phyloP scores from a whole-genome alignment of 2,888 invertebrate genomes.

The Anaspis maculata region DNA sequence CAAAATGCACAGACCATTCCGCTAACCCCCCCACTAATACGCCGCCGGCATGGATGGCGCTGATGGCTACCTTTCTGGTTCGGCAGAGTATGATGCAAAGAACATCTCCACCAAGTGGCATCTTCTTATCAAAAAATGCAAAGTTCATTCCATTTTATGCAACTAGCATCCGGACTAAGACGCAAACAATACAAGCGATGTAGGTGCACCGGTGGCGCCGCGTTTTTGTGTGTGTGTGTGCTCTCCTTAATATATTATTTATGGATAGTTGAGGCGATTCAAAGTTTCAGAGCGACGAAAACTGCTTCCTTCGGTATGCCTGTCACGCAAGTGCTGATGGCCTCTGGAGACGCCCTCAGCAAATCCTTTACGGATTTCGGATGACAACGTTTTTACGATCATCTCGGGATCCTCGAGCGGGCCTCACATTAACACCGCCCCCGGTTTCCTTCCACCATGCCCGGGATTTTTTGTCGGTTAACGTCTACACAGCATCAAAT shows the following conservation, averaged over 20 bases:
- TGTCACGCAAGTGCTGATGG: slow-evolving; percentile 32
- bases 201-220: too few species aligned
- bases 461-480: slow-evolving; percentile 22
- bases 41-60: too few species aligned
- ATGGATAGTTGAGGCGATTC: slow-evolving; percentile 15
- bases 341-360: slow-evolving; percentile 30
- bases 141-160: too few species aligned
- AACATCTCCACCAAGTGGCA: too few species aligned
- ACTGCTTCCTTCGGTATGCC: slow-evolving; percentile 22
- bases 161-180: too few species aligned
- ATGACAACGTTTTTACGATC: slow-evolving; percentile 38
- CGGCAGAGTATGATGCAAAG: too few species aligned
- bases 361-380: slow-evolving; percentile 37
- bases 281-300: slow-evolving; percentile 12
- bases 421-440: slow-evolving; percentile 29
- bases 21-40: too few species aligned
- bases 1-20: too few species aligned
- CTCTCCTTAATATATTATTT: slow-evolving; percentile 17
- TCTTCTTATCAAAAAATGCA: too few species aligned
- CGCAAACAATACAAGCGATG: too few species aligned
- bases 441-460: slow-evolving; percentile 8
- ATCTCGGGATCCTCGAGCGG: slow-evolving; percentile 28
- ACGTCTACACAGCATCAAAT: slow-evolving; percentile 26
- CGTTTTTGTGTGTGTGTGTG: too few species aligned
- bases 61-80: too few species aligned